Conservation (phyloP, 2,797 vertebrate genomes). For the Setipinna tenuifilis region DNA sequence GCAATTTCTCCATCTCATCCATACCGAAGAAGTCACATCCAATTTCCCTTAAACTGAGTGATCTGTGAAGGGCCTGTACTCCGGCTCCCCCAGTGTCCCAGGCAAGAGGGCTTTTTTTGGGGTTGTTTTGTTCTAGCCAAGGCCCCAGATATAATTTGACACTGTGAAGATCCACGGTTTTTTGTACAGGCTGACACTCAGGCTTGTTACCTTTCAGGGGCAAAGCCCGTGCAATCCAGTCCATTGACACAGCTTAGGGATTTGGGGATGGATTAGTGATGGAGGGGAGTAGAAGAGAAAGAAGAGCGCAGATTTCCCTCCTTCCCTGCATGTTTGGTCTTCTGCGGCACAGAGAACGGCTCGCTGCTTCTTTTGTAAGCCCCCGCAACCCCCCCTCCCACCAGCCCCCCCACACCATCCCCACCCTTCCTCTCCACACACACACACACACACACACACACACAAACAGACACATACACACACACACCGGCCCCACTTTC, state of each 20-base stretch:
- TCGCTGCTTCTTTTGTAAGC: constrained; percentile 62
- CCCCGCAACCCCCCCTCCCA: constrained; percentile 33
- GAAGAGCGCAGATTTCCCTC: constrained; percentile 20
- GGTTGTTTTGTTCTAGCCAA: constrained; percentile 58
- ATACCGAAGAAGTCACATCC: background rate
- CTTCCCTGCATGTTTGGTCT: constrained; percentile 55
- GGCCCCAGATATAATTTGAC: constrained; percentile 69
- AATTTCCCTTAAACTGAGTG: constrained; percentile 10
- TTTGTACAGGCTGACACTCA: constrained; percentile 53
- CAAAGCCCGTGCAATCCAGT: constrained; percentile 65
- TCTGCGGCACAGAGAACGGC: constrained; percentile 60
- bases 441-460: background rate
- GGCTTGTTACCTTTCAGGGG: constrained; percentile 71
- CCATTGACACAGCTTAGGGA: constrained; percentile 67
- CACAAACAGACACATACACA: background rate
- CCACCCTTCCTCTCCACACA: background rate
- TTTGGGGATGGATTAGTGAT: constrained; percentile 64
- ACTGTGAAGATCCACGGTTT: constrained; percentile 57
- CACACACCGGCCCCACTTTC: constrained; percentile 24
- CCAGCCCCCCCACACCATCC: background rate
- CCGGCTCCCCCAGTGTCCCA: constrained; percentile 27
- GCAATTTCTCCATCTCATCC: constrained; percentile 7
- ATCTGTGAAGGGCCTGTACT: constrained; percentile 29
- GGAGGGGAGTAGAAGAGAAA: background rate
- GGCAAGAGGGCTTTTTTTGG: constrained; percentile 36